phyloP scores from a whole-genome alignment of 2,888 invertebrate genomes.

The Drosophila conformis region DNA sequence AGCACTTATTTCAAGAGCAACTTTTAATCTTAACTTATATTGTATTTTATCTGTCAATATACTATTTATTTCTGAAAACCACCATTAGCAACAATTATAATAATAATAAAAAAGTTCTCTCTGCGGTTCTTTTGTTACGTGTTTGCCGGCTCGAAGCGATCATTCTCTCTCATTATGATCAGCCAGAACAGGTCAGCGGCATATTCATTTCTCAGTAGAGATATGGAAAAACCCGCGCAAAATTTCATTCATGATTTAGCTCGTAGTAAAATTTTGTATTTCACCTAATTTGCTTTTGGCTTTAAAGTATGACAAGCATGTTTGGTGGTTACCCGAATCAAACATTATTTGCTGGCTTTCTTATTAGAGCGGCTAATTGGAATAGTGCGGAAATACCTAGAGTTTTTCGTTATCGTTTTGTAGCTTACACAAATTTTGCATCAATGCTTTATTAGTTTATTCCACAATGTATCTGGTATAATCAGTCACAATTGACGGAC shows the following conservation, averaged over 20 bases:
- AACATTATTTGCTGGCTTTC: background rate
- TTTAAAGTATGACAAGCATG: conserved; percentile 6
- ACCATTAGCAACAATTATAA: background rate
- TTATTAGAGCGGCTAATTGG: conserved; percentile 1
- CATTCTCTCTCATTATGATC: too few relatives aligned
- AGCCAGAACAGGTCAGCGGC: conserved; percentile 15
- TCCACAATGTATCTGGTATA: background rate
- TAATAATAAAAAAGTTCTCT: conserved; percentile 2
- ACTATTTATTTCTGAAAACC: too few relatives aligned
- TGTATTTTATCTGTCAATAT: background rate
- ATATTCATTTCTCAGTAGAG: conserved; percentile 13
- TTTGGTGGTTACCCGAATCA: conserved; percentile 39
- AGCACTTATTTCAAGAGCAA: background rate
- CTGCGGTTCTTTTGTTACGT: conserved; percentile 13
- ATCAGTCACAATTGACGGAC: background rate
- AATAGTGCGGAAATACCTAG: background rate
- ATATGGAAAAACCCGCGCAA: conserved; percentile 5
- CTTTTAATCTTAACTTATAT: background rate
- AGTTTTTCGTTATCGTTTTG: background rate
- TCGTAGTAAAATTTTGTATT: too few relatives aligned
- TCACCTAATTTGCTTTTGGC: background rate
- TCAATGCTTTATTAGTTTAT: background rate
- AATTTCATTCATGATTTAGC: too few relatives aligned
- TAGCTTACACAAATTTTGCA: background rate
- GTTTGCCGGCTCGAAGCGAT: background rate